Conservation (phyloP, 2,113 vertebrate genomes). For the Barnardius zonarius region DNA sequence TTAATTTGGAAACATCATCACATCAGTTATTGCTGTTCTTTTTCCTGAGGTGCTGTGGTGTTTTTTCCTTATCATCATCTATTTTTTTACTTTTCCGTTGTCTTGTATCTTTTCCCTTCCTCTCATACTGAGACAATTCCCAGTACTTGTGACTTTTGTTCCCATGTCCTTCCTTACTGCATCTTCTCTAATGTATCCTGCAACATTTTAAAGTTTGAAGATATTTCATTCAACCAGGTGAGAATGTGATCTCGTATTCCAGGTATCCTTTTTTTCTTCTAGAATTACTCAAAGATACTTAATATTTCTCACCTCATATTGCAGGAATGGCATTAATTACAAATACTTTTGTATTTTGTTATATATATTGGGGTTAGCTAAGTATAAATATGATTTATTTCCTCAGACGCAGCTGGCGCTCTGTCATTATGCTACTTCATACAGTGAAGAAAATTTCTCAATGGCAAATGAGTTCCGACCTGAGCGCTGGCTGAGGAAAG, state of each 20-base stretch:
- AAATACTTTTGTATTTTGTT: background rate
- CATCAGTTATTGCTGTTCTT: background rate
- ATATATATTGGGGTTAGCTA: background rate
- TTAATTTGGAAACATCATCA: background rate
- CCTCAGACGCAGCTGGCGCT: constrained; percentile 89
- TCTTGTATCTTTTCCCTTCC: background rate
- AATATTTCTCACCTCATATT: background rate
- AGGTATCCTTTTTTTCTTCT: background rate
- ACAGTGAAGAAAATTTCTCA: constrained; percentile 83
- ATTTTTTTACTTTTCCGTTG: background rate
- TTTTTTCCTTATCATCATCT: background rate
- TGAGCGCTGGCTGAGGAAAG: constrained; percentile 86
- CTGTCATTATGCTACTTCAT: constrained; percentile 90
- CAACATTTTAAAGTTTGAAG: background rate
- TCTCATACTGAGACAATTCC: background rate
- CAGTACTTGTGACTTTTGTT: background rate
- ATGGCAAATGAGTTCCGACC: constrained; percentile 80
- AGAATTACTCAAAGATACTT: background rate
- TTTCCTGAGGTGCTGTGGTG: background rate
- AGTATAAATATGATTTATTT: background rate
- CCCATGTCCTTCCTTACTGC: background rate
- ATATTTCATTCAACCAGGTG: background rate
- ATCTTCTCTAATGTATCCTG: background rate
- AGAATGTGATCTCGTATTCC: background rate
- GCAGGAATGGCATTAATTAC: background rate